Evolutionary conservation across 2,797 vertebrate species (phyloP).

Genomic region (Nannoperca australis): DNA sequence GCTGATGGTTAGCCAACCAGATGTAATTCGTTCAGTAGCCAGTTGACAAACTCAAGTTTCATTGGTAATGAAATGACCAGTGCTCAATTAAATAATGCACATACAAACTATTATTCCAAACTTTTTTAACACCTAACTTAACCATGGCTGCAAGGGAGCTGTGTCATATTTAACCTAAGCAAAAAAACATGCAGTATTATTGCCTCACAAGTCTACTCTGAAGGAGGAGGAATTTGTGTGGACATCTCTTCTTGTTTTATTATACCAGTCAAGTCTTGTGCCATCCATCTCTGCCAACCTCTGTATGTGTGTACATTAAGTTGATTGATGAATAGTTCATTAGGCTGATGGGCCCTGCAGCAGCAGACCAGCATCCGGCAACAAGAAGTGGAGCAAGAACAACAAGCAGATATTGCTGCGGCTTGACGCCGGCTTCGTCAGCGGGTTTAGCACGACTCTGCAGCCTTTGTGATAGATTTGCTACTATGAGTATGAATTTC

Average conservation of each 20-base stretch:
- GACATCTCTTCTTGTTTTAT: constrained; percentile 47
- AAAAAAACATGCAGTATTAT: background rate
- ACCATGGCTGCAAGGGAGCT: background rate
- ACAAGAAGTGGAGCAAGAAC: constrained; percentile 60
- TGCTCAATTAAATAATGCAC: no score
- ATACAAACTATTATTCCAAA: background rate
- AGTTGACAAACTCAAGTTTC: background rate
- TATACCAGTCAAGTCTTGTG: constrained; percentile 35
- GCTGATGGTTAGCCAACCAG: no score
- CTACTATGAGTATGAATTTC: background rate
- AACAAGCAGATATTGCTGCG: constrained; percentile 38
- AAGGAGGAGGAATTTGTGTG: background rate
- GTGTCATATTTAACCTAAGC: background rate
- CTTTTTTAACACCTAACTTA: background rate
- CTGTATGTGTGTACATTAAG: constrained; percentile 53
- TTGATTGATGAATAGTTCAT: constrained; percentile 80
- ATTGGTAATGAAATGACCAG: no score
- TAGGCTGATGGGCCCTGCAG: constrained; percentile 75
- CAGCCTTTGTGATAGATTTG: constrained; percentile 25
- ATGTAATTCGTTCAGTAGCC: background rate
- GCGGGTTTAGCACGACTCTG: constrained; percentile 29
- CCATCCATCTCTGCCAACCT: constrained; percentile 68
- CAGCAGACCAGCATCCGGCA: constrained; percentile 42
- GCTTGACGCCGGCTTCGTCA: constrained; percentile 34
- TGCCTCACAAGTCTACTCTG: constrained; percentile 8